These are phyloP conservation scores for Caenorhabditis doughertyi DNA, from an alignment of 2,888 invertebrate genomes.

Conservation along the genomic window DNA sequence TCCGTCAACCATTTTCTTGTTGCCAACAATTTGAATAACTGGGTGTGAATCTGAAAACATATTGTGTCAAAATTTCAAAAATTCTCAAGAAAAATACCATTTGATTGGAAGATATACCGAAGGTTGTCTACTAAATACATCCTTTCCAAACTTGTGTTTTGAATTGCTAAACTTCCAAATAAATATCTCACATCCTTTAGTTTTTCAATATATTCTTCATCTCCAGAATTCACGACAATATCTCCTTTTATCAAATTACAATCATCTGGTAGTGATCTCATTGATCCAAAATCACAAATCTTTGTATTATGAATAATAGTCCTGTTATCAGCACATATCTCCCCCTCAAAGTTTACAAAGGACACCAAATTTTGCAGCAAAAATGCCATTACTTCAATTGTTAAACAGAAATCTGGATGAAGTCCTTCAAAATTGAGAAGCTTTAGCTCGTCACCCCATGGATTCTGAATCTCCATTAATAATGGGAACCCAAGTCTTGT, in stretches of 20 bases:
- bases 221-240: not conserved
- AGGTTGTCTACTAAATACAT: not conserved
- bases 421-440: not conserved
- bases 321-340: not conserved
- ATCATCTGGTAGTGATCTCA: not conserved
- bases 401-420: not conserved
- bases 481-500: not conserved
- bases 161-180: not conserved
- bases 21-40: too few species aligned
- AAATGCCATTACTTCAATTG: not conserved
- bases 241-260: conserved; percentile 1
- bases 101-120: not conserved
- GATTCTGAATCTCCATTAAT: not conserved
- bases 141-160: conserved; percentile 1
- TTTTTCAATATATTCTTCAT: not conserved
- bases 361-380: not conserved
- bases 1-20: too few species aligned
- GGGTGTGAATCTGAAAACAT: too few species aligned
- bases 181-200: not conserved
- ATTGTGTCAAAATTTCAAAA: too few species aligned
- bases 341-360: not conserved
- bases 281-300: not conserved
- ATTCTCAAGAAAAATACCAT: not conserved
- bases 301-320: not conserved
- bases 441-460: not conserved